These are phyloP conservation scores for Lophotis ruficrista DNA, from an alignment of 2,113 vertebrate genomes.

Conservation along the genomic window DNA sequence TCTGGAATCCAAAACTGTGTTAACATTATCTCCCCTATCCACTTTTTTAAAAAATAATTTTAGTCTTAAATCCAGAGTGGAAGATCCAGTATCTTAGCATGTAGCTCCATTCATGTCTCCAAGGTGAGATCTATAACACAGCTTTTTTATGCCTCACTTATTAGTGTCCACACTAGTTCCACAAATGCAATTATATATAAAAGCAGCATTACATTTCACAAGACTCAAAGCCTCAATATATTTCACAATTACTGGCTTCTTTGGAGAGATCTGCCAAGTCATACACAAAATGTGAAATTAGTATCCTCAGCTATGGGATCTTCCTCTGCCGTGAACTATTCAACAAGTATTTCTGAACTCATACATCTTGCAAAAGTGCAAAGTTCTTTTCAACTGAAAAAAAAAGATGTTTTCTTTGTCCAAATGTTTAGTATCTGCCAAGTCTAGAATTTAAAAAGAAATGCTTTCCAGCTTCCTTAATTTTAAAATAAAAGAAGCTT, in stretches of 20 bases:
- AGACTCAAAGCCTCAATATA: background rate
- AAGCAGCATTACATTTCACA: background rate
- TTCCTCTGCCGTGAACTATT: background rate
- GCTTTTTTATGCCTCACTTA: background rate
- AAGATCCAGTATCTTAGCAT: background rate
- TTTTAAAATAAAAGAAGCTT: background rate
- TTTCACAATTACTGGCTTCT: background rate
- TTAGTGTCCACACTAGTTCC: background rate
- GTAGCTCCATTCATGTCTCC: background rate
- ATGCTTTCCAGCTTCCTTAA: background rate
- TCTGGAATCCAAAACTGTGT: background rate
- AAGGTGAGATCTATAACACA: background rate
- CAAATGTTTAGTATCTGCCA: background rate
- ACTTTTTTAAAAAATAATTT: background rate
- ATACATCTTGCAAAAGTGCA: background rate
- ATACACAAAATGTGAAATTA: background rate
- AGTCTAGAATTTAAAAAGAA: background rate
- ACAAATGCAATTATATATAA: background rate
- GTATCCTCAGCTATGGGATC: background rate
- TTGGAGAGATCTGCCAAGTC: background rate
- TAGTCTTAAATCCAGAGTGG: background rate
- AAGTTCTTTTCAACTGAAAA: background rate
- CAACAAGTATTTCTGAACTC: slow-evolving; percentile 25
- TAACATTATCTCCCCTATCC: background rate
- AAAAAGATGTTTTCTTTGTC: background rate